Conservation (phyloP, 2,113 vertebrate genomes). For the Climacteris rufus region DNA sequence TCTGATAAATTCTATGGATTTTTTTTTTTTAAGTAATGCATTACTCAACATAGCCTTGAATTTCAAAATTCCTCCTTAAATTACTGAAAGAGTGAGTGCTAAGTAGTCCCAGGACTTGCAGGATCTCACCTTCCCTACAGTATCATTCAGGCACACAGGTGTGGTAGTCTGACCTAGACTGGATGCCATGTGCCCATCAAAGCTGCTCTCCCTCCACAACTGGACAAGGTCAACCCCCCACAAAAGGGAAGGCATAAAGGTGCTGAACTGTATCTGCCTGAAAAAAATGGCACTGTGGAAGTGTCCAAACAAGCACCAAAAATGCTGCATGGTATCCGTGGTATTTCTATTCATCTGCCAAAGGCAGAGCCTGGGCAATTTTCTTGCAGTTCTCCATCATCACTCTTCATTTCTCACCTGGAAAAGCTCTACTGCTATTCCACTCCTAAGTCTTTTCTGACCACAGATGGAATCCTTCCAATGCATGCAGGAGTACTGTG, state of each 20-base stretch:
- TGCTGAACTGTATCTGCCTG: neutral
- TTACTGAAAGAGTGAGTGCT: neutral
- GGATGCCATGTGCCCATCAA: neutral
- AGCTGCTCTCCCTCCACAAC: neutral
- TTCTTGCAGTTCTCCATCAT: neutral
- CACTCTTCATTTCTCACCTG: slow-evolving; percentile 13
- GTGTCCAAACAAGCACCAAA: neutral
- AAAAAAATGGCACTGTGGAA: neutral
- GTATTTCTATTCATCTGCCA: neutral
- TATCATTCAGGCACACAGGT: neutral
- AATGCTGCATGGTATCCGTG: neutral
- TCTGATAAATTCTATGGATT: neutral
- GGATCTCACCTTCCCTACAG: neutral
- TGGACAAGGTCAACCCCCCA: neutral
- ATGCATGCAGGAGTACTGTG: neutral
- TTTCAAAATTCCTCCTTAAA: neutral
- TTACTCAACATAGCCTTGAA: neutral
- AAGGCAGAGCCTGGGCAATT: neutral
- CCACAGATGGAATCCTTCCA: slow-evolving; percentile 15
- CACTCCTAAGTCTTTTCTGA: neutral
- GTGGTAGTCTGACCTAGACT: neutral
- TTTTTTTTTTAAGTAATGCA: neutral
- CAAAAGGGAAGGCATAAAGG: neutral
- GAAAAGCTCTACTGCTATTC: neutral
- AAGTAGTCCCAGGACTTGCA: neutral